Evolutionary conservation across 2,113 vertebrate genomes (phyloP), one percentile per base, ranked within the genome.

Genomic region (Perca flavescens): DNA sequence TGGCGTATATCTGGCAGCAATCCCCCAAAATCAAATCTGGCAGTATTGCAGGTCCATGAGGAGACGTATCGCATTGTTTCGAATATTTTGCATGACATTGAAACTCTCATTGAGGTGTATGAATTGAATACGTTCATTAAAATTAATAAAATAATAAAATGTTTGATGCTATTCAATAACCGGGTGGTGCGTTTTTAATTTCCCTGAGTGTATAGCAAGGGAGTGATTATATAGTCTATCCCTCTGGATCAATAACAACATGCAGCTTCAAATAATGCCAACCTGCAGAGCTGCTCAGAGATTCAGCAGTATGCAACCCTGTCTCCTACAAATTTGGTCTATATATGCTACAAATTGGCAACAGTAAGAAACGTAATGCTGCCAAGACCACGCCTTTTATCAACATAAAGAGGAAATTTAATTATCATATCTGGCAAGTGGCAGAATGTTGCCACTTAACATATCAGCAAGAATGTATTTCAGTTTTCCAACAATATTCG

Each of bases 191-290:
- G 5, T 34, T 34, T 34, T 34, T 34, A 6, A 34, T 34, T 34
- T 34, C 34, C 34, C 5, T 34, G 34, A 34, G 34, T 34, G 34
- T 47, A 19, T 34, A 78, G 66, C 50, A 21, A 56, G 31, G 9
- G 15, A 50, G 21, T 1, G n/a, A 15, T 77, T 25, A 13, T 10
- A 43, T 2, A 61, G 60, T 36, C 46, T 10, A 50, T 40, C 10
- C 31, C 46, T 61, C 40, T 34, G 56, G 22, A 82, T 40, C 49
- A 28, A 2, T 57, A 34, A 71, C 50, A 47, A 80, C 56, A 67
- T 15, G 16, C 36, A 31, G 58, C 54, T 63, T 74, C 58, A 58
- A 74, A 58, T 28, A 2, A 63, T 62, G 74, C 0, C 0, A 11
- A 31, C 47, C 14, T 64, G 36, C 28, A 57, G 70, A 31, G 65